Conservation (phyloP, 1,140 invertebrate species). For the Mylabris phalerata region DNA sequence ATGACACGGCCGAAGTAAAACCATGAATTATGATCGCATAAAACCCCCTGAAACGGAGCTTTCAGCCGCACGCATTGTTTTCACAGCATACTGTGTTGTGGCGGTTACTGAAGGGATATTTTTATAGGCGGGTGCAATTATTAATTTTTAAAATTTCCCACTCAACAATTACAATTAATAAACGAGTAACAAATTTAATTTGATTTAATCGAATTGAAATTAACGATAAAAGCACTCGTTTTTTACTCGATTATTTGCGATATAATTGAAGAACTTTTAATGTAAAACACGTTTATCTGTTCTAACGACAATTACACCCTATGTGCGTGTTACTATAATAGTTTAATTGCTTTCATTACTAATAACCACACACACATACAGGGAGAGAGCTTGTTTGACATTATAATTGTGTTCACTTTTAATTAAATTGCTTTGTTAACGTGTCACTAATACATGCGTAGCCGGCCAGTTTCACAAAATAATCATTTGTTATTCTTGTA, state of each 20-base stretch:
- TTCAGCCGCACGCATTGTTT: constrained; percentile 19
- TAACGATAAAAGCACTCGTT: too few species aligned
- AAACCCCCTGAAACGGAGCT: constrained; percentile 11
- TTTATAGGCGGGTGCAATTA: too few species aligned
- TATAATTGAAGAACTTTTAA: too few species aligned
- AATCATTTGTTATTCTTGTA: too few species aligned
- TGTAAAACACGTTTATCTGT: too few species aligned
- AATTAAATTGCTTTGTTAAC: constrained; percentile 15
- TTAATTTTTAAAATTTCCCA: too few species aligned
- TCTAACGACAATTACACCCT: not conserved
- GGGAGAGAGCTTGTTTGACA: not conserved
- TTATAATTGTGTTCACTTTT: constrained; percentile 13
- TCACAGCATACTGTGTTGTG: constrained; percentile 5
- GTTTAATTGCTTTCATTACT: constrained; percentile 16
- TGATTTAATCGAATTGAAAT: too few species aligned
- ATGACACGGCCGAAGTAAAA: constrained; percentile 18
- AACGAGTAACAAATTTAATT: too few species aligned
- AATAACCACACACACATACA: constrained; percentile 7
- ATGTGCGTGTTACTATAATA: constrained; percentile 6
- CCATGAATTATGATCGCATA: constrained; percentile 21
- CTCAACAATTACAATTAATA: too few species aligned
- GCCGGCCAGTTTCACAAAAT: too few species aligned
- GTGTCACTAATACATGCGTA: not conserved
- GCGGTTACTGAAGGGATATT: too few species aligned
- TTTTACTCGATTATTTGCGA: too few species aligned